Evolutionary conservation across 2,797 vertebrate genomes (phyloP).

Genomic region (Pantherophis vulpinus): DNA sequence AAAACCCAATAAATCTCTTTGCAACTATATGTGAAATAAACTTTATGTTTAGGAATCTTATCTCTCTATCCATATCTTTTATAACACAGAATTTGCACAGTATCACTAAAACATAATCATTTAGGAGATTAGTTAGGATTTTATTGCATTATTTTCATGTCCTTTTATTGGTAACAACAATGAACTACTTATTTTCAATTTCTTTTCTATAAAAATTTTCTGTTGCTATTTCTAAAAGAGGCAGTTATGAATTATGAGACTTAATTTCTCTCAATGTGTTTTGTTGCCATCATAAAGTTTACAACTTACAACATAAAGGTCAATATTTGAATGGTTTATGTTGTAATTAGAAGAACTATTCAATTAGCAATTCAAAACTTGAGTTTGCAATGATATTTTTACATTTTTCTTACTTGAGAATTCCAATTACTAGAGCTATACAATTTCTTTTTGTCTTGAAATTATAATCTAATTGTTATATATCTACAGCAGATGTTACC

Average conservation of each 20-base stretch:
- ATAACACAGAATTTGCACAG: neutral
- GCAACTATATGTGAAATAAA: neutral
- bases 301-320: neutral
- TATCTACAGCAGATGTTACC: neutral
- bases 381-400: neutral
- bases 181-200: constrained; percentile 27
- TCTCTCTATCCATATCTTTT: neutral
- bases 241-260: constrained; percentile 17
- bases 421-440: neutral
- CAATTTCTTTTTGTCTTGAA: neutral
- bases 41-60: neutral
- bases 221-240: neutral
- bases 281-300: constrained; percentile 34
- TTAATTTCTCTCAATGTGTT: constrained; percentile 19
- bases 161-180: constrained; percentile 2
- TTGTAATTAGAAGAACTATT: constrained; percentile 16
- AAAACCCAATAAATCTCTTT: neutral
- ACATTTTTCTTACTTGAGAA: neutral
- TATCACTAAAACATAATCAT: neutral
- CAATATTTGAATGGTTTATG: constrained; percentile 33
- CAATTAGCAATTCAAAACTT: neutral
- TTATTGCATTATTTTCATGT: neutral
- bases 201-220: constrained; percentile 23
- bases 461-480: neutral
- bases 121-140: neutral